phyloP scores from a whole-genome alignment of 2,888 invertebrate genomes.

The Pseudococcus longispinus region DNA sequence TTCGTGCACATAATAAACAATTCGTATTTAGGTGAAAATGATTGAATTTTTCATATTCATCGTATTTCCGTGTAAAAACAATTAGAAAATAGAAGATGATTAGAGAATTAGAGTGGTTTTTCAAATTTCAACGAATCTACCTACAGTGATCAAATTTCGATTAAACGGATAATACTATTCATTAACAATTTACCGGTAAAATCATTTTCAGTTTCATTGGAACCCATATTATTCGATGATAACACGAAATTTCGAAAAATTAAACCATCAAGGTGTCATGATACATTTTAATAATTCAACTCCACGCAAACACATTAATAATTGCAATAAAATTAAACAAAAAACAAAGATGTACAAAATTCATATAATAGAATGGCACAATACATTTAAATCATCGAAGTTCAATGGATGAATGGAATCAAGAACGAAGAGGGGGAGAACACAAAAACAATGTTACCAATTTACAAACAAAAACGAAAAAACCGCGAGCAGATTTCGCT shows the following conservation, averaged over 20 bases:
- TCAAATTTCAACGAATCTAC: too few relatives aligned
- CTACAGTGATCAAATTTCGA: too few relatives aligned
- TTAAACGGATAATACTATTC: background rate
- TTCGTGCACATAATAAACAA: too few relatives aligned
- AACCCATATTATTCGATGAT: background rate
- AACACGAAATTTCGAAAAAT: background rate
- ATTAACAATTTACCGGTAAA: background rate
- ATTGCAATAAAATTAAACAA: background rate
- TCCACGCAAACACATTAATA: background rate
- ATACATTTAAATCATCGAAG: background rate
- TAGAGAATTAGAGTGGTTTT: too few relatives aligned
- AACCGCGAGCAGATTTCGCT: background rate
- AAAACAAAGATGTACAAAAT: background rate
- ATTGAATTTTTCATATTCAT: too few relatives aligned
- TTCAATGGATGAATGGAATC: background rate
- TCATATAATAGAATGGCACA: background rate
- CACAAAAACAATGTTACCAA: background rate
- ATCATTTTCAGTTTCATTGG: background rate
- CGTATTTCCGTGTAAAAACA: too few relatives aligned
- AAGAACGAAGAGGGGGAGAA: background rate
- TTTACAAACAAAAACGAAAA: background rate
- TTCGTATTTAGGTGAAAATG: too few relatives aligned
- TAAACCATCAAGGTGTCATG: background rate
- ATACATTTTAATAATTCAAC: background rate
- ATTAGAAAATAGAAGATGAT: too few relatives aligned